These are phyloP conservation scores for Drosophila quinaria DNA, from an alignment of 2,888 invertebrate species.

Conservation along the genomic window DNA sequence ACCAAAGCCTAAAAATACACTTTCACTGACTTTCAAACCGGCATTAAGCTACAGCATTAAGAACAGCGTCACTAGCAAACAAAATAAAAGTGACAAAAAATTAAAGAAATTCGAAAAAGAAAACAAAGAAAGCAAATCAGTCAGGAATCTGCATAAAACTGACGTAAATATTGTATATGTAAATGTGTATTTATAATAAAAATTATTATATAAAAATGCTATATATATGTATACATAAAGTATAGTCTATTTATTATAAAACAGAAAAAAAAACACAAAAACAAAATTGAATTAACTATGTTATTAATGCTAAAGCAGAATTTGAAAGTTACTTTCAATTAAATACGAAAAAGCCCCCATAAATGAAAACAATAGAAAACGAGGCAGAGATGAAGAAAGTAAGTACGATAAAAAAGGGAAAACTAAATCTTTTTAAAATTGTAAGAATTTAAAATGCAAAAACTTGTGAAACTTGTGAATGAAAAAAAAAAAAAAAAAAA, in stretches of 20 bases:
- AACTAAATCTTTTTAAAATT: conserved; percentile 61
- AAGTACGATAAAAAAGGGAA: conserved; percentile 45
- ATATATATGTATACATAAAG: conserved; percentile 59
- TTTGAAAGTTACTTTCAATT: conserved; percentile 82
- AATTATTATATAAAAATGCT: conserved; percentile 50
- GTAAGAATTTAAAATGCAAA: conserved; percentile 75
- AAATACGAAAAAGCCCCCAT: conserved; percentile 61
- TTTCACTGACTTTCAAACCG: conserved; percentile 41
- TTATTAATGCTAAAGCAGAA: conserved; percentile 76
- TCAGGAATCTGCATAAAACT: conserved; percentile 62
- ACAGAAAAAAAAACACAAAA: conserved; percentile 32
- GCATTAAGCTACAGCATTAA: conserved; percentile 31
- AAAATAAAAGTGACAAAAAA: conserved; percentile 33
- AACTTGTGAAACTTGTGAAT: conserved; percentile 55
- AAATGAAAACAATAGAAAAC: conserved; percentile 3
- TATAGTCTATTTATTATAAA: conserved; percentile 64
- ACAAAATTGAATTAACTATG: conserved; percentile 66
- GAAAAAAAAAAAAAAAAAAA: conserved; percentile 14
- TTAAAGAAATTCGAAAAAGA: conserved; percentile 40
- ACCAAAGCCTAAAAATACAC: not conserved
- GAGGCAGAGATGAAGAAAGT: conserved; percentile 9
- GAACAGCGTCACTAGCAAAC: conserved; percentile 29
- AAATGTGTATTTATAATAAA: conserved; percentile 78
- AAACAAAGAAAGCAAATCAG: conserved; percentile 26
- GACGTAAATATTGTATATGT: conserved; percentile 78